Base-by-base conservation (phyloP, 1,140 invertebrate species). In the Aradophagus sp. region DNA sequence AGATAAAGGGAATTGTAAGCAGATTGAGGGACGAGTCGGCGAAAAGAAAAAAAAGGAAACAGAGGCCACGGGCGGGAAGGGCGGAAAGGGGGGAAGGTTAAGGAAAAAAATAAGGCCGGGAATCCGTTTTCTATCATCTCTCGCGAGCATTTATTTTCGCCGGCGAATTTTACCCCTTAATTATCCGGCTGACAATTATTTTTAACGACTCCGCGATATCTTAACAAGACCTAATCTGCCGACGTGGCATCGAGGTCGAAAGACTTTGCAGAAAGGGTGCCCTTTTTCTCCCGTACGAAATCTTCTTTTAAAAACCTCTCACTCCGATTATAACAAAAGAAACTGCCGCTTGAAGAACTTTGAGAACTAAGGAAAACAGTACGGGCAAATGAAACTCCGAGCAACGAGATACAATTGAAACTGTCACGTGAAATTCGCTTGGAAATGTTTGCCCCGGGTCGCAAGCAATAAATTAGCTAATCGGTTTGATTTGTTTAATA, bases 151-250 rank as follows among this genome's bases (percentile, higher is more conserved):
- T 74, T 67, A 56, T 73, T 69, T 61, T 48, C 59, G 53, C 32
- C 50, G 66, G 58, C 45, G 59, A 76, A 63, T 79, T 76, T 77
- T 68, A 75, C 76, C 75, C 81, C 76, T 84, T 84, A 84, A 84
- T 84, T 82, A 84, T 83, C 80, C 77, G 73, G 74, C 80, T 81
- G 81, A 82, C 83, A 84, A 84, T 84, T 84, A 84, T 84, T 84
- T 84, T 84, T 84, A 84, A 84, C 83, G 83, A 84, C 77, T 77
- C 65, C 59, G 73, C 78, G 79, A 83, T 83, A 83, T 81, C 80
- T 79, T 80, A 82, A 81, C 78, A 78, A 82, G 77, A 77, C 77
- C 77, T 79, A 78, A 82, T 80, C 77, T 72, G 75, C 69, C 69
- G 71, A 81, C 78, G 72, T 77, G 55, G 75, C 73, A 74, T 69